Evolutionary conservation across 2,888 invertebrate species (phyloP).

Genomic region (Cenopis cana): DNA sequence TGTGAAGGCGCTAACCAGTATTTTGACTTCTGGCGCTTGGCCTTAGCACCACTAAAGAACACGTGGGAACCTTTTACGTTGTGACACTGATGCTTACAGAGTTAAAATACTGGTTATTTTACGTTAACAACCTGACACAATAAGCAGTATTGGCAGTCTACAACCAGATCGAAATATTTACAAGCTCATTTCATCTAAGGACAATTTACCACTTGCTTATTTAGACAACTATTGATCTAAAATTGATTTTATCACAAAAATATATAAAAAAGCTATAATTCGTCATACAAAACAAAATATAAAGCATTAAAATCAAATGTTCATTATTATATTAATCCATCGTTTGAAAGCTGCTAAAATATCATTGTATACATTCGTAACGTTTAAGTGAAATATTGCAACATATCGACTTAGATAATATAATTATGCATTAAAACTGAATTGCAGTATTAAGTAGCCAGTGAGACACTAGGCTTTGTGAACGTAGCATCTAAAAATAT

Average conservation of each 20-base stretch:
- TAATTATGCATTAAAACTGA: slow-evolving; percentile 66
- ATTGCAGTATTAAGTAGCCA: slow-evolving; percentile 34
- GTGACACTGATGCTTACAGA: background rate
- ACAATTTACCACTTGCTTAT: slow-evolving; percentile 44
- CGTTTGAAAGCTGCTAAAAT: slow-evolving; percentile 36
- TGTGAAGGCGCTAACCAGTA: slow-evolving; percentile 7
- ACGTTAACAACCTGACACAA: slow-evolving; percentile 60
- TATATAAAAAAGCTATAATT: slow-evolving; percentile 58
- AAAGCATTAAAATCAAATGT: slow-evolving; percentile 69
- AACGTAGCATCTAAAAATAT: slow-evolving; percentile 42
- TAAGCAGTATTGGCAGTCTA: slow-evolving; percentile 68
- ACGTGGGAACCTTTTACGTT: background rate
- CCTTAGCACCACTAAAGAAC: background rate
- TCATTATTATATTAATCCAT: slow-evolving; percentile 49
- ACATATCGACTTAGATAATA: slow-evolving; percentile 69
- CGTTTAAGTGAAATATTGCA: slow-evolving; percentile 80
- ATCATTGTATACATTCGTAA: slow-evolving; percentile 53
- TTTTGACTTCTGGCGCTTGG: background rate
- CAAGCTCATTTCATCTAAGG: slow-evolving; percentile 60
- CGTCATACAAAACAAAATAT: slow-evolving; percentile 68
- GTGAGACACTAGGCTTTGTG: slow-evolving; percentile 31
- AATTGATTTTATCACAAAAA: slow-evolving; percentile 64
- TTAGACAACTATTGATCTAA: slow-evolving; percentile 55
- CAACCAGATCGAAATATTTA: slow-evolving; percentile 77
- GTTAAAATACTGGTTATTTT: slow-evolving; percentile 15